Evolutionary conservation across 92 coral and sea anemone genomes (phyloP), one percentile per base, ranked within the genome.

Genomic region (Porites divaricata): DNA sequence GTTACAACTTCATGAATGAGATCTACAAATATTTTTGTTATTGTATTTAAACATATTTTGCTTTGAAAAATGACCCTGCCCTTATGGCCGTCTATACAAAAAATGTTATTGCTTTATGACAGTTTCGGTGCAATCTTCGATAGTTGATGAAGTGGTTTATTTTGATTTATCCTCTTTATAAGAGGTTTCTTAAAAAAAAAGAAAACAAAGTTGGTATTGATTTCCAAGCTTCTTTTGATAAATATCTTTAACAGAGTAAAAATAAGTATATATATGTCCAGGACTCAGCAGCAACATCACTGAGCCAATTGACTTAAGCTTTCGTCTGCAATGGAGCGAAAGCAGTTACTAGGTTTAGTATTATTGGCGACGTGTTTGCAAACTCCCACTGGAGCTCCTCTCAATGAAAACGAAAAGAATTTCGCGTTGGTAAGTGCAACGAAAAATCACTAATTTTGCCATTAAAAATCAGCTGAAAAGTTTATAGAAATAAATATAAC

Each of bases 351-450:
- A 49, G 76, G 85, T 25, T 56, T 58, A 26, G 9, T 57, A 35
- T 17, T 80, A 6, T 35, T 80, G 7, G 20, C 16, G 1, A 13
- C 21, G 13, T 80, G 57, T 17, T 22, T 80, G 1, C 41, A 58
- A 45, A n/a, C 28, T 8, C 16, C 17, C 15, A 20, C 21, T 8
- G 76, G 68, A 17, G 68, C 85, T 6, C 57, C 85, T 20, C 41
- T 57, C 1, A 58, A 54, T n/a, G 45, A 56, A 8, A 54, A 72
- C 21, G 85, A 69, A 49, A 35, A 20, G n/a, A 19, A 6, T 7
- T 80, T 80, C 41, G 85, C 74, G 1, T 16, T 80, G 74, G 85
- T 80, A 80, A 9, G 85, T 57, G n/a, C 11, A 9, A 50, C 41
- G 67, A 2, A 56, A 9, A 16, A 23, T 23, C 7, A 24, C 50